A percentile compares a stretch with the other conserved stretches of the same genome.
phyloP scores from a whole-genome alignment of 2,113 vertebrate species.

The Coptodon rendalli region DNA sequence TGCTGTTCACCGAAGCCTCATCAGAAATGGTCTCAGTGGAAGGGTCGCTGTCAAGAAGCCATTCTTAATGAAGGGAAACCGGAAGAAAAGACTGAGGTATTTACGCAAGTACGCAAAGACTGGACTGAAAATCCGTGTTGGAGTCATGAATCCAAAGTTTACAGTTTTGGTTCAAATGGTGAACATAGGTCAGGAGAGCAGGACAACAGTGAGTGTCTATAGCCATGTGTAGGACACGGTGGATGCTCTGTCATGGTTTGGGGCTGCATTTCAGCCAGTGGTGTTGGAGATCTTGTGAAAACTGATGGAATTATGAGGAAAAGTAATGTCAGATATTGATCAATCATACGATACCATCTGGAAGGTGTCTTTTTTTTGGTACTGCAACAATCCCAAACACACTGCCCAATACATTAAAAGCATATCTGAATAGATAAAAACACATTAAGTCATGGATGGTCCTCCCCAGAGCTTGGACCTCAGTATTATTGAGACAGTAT shows the following conservation, averaged over 20 bases:
- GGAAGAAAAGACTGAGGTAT: not conserved
- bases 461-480: not conserved
- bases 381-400: not conserved
- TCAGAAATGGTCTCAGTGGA: not conserved
- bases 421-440: not conserved
- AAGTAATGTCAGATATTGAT: not conserved
- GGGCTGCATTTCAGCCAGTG: not conserved
- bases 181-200: fast-evolving
- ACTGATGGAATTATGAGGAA: not conserved
- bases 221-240: fast-evolving
- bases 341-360: not conserved
- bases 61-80: fast-evolving
- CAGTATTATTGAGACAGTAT: fast-evolving
- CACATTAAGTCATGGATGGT: not conserved
- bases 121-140: not conserved
- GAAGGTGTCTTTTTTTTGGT: not conserved
- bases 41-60: not conserved
- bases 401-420: not conserved
- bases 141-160: not conserved
- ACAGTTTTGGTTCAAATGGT: not conserved
- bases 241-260: not conserved
- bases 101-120: not conserved
- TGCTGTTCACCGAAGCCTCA: fast-evolving
- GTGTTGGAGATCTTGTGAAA: not conserved
- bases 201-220: not conserved